Conservation (phyloP, 1,140 invertebrate species). For the Drosophila erecta region DNA sequence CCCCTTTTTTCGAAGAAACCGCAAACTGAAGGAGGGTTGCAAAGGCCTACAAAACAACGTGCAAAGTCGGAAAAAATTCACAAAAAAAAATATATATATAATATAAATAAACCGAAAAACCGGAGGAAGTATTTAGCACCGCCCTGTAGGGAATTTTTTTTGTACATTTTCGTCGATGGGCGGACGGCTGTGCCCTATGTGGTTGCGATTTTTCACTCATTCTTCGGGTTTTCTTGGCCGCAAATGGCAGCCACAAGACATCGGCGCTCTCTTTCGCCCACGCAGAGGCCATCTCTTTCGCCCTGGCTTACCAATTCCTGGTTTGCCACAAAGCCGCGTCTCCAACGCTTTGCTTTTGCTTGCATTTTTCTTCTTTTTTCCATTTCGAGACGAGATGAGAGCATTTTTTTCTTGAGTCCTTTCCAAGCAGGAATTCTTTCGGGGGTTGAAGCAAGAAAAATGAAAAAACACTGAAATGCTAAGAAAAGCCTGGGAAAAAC, state of each 20-base stretch:
- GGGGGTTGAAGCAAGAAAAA: constrained; percentile 49
- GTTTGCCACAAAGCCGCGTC: constrained; percentile 76
- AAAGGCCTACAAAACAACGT: constrained; percentile 14
- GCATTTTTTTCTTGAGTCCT: constrained; percentile 58
- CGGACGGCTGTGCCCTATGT: constrained; percentile 15
- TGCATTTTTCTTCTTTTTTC: constrained; percentile 11
- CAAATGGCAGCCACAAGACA: constrained; percentile 84
- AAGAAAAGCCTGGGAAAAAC: constrained; percentile 35
- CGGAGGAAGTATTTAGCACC: constrained; percentile 35
- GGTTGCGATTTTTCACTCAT: constrained; percentile 48
- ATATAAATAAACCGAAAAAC: constrained; percentile 14
- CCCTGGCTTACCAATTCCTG: constrained; percentile 55
- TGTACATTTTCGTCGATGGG: background rate
- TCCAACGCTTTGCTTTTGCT: constrained; percentile 35
- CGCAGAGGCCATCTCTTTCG: constrained; percentile 18
- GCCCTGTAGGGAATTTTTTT: constrained; percentile 23
- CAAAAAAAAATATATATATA: background rate
- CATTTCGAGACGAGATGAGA: constrained; percentile 42
- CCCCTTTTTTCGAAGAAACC: constrained; percentile 50
- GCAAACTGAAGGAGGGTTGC: constrained; percentile 73
- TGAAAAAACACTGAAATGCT: background rate
- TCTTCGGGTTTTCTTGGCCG: constrained; percentile 62
- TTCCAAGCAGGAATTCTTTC: constrained; percentile 61
- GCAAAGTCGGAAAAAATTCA: constrained; percentile 25
- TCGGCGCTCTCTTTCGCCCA: constrained; percentile 46